Evolutionary conservation across 2,113 vertebrate species (phyloP).

Genomic region (Circaetus cinerascens): DNA sequence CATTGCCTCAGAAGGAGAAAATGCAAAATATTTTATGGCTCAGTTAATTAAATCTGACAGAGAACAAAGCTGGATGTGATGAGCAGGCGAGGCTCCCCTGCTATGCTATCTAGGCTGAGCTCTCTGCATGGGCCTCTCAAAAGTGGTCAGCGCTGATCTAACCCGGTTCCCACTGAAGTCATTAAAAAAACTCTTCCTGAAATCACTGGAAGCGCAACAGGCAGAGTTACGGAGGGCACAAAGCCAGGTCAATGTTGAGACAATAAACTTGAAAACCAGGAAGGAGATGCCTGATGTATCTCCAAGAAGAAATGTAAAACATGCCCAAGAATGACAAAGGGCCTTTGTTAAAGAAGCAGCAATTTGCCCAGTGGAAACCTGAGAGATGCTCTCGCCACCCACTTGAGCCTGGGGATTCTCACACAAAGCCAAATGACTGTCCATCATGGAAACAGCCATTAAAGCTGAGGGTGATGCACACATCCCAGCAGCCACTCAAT

Average conservation of each 20-base stretch:
- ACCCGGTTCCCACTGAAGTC: constrained; percentile 8
- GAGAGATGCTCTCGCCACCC: background rate
- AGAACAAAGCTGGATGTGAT: background rate
- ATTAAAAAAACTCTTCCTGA: background rate
- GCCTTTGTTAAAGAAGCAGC: constrained; percentile 21
- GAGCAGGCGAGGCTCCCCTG: background rate
- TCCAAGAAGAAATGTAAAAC: constrained; percentile 29
- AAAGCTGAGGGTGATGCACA: background rate
- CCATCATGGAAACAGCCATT: background rate
- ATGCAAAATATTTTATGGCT: background rate
- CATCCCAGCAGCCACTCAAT: background rate
- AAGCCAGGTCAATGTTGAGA: background rate
- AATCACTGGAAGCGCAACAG: background rate
- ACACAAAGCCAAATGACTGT: background rate
- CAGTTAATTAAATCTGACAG: constrained; percentile 3
- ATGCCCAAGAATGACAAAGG: background rate
- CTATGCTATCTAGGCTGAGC: background rate
- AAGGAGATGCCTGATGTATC: background rate
- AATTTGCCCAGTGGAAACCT: background rate
- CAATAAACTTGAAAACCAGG: constrained; percentile 8
- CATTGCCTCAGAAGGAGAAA: background rate
- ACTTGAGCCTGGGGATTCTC: background rate
- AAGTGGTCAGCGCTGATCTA: background rate
- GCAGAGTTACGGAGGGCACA: background rate
- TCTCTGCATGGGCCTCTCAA: background rate